A percentile compares a stretch with the other conserved stretches of the same genome.
Evolutionary conservation across 2,113 vertebrate genomes (phyloP).

Genomic region (Apteryx owenii): DNA sequence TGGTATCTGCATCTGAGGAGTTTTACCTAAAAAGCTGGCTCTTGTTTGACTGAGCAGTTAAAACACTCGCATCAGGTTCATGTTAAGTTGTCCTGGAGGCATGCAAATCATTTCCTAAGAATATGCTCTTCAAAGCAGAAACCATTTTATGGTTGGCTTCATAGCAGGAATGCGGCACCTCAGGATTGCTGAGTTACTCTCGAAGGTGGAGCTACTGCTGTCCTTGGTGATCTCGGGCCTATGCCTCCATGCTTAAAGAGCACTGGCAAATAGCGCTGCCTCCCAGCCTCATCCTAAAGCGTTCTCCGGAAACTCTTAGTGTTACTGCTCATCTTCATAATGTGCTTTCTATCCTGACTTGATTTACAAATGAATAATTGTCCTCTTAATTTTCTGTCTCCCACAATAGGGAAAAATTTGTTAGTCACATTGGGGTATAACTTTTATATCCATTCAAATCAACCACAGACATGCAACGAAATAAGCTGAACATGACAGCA

Average conservation of each 20-base stretch:
- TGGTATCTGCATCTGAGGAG: background rate
- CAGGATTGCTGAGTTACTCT: constrained; percentile 5
- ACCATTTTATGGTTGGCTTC: constrained; percentile 27
- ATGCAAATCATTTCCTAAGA: background rate
- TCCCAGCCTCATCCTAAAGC: background rate
- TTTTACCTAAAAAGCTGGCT: background rate
- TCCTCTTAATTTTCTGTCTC: constrained; percentile 13
- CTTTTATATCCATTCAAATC: background rate
- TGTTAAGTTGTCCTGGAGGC: background rate
- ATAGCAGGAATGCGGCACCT: constrained; percentile 5
- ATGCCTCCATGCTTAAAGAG: background rate
- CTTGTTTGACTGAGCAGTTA: background rate
- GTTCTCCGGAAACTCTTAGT: background rate
- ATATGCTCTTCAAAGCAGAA: background rate
- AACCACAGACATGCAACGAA: background rate
- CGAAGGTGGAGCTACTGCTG: background rate
- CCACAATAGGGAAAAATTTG: background rate
- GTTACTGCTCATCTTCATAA: background rate
- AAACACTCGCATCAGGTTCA: no score
- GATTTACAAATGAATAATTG: background rate
- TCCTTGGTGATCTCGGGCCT: background rate
- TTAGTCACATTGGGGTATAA: background rate
- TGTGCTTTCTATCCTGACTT: background rate
- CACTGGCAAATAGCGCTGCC: background rate
- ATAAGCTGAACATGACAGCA: background rate